Percentiles rank a stretch among this genome's conserved stretches.
These are phyloP conservation scores for Dipus sagitta DNA, from an alignment of 2,797 vertebrate genomes.

Conservation along the genomic window DNA sequence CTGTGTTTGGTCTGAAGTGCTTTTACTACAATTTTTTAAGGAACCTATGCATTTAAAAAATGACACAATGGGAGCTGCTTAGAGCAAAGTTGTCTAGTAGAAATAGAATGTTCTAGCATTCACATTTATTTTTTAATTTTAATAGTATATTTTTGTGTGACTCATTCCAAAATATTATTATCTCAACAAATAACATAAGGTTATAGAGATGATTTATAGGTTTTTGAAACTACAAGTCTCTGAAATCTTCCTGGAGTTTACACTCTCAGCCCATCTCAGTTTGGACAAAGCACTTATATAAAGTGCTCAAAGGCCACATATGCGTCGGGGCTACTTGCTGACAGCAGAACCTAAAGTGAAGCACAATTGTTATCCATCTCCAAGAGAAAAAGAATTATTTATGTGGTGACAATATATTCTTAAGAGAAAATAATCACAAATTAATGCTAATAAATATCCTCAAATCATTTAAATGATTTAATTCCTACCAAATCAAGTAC, in stretches of 20 bases:
- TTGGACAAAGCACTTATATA: neutral
- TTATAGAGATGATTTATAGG: neutral
- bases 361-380: neutral
- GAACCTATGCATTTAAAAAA: neutral
- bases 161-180: neutral
- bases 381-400: conserved; percentile 20
- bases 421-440: neutral
- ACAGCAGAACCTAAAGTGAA: neutral
- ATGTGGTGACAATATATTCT: neutral
- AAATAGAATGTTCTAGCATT: neutral
- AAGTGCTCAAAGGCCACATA: neutral
- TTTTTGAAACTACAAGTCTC: conserved; percentile 15
- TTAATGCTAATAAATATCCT: neutral
- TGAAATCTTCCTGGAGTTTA: neutral
- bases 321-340: neutral
- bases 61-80: neutral
- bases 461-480: neutral
- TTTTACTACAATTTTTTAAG: conserved; percentile 34
- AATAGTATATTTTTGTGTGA: conserved; percentile 38
- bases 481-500: conserved; percentile 30
- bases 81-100: neutral
- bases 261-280: neutral
- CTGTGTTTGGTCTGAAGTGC: neutral
- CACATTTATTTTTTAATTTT: neutral
- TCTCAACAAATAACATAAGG: neutral